phyloP scores from a whole-genome alignment of 2,113 vertebrate species.

The Vanacampus margaritifer region DNA sequence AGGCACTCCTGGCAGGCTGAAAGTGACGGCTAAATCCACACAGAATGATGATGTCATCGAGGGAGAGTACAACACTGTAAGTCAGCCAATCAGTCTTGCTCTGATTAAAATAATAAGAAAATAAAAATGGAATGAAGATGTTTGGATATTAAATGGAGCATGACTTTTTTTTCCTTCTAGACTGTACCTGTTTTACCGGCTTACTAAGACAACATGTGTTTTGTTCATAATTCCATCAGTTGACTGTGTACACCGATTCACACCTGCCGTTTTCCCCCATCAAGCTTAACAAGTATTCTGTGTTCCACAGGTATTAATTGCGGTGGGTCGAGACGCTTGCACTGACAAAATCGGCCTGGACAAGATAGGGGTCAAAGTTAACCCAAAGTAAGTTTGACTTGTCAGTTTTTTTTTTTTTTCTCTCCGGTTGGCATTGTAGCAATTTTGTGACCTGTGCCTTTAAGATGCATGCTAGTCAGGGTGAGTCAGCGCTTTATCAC shows the following conservation, averaged over 20 bases:
- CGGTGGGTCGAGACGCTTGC: constrained; percentile 88
- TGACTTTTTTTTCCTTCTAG: not conserved
- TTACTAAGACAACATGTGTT: not conserved
- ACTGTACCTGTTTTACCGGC: not conserved
- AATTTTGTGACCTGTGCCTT: constrained; percentile 32
- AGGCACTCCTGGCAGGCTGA: constrained; percentile 86
- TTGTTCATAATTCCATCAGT: not conserved
- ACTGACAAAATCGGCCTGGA: constrained; percentile 88
- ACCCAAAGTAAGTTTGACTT: constrained; percentile 79
- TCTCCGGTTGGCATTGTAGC: not conserved
- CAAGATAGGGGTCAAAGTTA: constrained; percentile 82
- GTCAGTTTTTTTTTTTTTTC: not conserved
- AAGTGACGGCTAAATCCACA: constrained; percentile 85
- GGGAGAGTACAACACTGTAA: constrained; percentile 90
- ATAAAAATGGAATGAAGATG: no score
- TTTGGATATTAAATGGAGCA: not conserved
- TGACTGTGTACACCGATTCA: not conserved
- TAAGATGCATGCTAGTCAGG: constrained; percentile 50
- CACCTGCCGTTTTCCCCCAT: not conserved
- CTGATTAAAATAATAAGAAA: not conserved
- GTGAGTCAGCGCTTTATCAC: constrained; percentile 71
- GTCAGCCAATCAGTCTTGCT: constrained; percentile 23
- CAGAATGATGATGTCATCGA: constrained; percentile 76
- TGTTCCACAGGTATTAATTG: constrained; percentile 83
- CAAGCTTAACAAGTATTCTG: not conserved